Base-by-base conservation (phyloP, 1,140 invertebrate species). In the Drosophila baimaii region DNA sequence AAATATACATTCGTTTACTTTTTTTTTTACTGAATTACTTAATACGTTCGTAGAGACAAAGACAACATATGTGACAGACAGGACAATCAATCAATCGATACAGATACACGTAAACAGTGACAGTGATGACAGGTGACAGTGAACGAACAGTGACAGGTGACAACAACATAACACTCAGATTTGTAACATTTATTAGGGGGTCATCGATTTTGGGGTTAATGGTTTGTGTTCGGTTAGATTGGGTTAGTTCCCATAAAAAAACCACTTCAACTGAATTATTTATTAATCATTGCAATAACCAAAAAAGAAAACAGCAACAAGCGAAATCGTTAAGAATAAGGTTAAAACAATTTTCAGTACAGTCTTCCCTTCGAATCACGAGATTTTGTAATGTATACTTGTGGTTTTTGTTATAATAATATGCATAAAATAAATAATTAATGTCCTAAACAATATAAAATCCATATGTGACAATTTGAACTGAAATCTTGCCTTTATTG, bases 81-180 rank as follows among this genome's bases (percentile, higher is more conserved):
- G 72, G 70, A 76, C 69, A 72, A 74, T 68, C 44, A 72, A 74
- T 68, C 44, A 72, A 70, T 68, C n/a, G 47, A 58, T 72, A 81
- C 62, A 68, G 64, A 51, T 62, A 81, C 63, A 64, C 54, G 44
- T 71, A 56, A 66, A 81, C 65, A 78, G 76, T 78, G 72, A 78
- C 72, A 72, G 70, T 74, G n/a, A n/a, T n/a, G n/a, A n/a, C n/a
- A n/a, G n/a, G n/a, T n/a, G 73, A 81, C 55, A 57, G 56, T 75
- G 70, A 81, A 80, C 55, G 71, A 81, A 77, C 77, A 79, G 77
- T 79, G 77, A 81, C 57, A 49, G 44, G 56, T 77, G 81, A 86
- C 76, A 86, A 72, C 76, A 86, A 86, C 79, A 79, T 82, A 86
- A 82, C 76, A 86, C 58, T 77, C 56, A 77, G 72, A 79, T 81